A percentile compares a stretch with the other conserved stretches of the same genome.
These are phyloP conservation scores for Platycnemis pennipes DNA, from an alignment of 2,888 invertebrate species.

Conservation along the genomic window DNA sequence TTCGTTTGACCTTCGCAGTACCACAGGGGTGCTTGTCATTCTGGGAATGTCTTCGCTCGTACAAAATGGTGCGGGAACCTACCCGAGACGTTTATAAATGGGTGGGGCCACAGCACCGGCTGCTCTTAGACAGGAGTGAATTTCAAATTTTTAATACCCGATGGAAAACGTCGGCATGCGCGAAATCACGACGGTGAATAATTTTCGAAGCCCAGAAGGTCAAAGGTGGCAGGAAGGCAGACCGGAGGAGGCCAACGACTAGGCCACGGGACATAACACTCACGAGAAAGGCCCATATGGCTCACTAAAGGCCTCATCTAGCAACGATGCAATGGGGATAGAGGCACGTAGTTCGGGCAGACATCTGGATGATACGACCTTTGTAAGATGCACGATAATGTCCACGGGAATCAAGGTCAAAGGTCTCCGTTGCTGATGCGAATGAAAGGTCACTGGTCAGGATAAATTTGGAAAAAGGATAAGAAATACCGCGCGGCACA, in stretches of 20 bases:
- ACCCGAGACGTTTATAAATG: constrained; percentile 1
- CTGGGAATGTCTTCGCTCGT: background rate
- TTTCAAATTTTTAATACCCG: background rate
- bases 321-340: background rate
- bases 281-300: background rate
- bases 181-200: background rate
- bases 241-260: background rate
- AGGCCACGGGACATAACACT: background rate
- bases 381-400: too few species aligned
- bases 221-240: background rate
- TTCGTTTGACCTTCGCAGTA: background rate
- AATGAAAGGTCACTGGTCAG: background rate
- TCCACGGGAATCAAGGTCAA: background rate
- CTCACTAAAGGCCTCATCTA: background rate
- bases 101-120: background rate
- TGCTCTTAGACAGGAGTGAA: background rate
- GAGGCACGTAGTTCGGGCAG: background rate
- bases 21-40: constrained; percentile 19
- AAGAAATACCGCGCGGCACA: background rate
- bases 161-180: background rate
- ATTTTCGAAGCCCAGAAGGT: background rate
- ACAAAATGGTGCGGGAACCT: background rate
- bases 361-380: background rate
- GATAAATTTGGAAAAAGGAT: background rate
- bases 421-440: background rate